Conservation (phyloP, 2,888 invertebrate genomes). For the Itoplectis maculator region DNA sequence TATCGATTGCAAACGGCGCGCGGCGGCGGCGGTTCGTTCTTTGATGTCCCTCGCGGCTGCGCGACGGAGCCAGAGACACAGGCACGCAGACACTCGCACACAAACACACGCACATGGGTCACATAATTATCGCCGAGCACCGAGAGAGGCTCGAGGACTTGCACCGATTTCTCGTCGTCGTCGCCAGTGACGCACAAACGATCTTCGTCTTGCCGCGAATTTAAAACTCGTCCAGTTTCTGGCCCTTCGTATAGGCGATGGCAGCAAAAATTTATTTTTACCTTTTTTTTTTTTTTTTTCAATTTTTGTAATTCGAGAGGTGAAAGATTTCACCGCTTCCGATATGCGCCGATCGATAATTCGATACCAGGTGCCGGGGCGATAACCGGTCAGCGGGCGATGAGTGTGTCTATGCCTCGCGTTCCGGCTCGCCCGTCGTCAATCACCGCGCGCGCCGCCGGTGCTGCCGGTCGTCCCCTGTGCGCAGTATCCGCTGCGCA, state of each 20-base stretch:
- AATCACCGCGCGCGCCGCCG: constrained; percentile 18
- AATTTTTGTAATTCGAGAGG: too few species aligned
- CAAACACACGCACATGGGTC: constrained; percentile 19
- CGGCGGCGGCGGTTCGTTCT: constrained; percentile 51
- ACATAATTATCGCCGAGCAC: constrained; percentile 61
- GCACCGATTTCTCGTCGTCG: constrained; percentile 53
- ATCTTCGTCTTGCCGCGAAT: too few species aligned
- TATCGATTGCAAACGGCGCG: constrained; percentile 64
- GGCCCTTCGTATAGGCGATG: constrained; percentile 12
- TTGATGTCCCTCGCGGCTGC: constrained; percentile 50
- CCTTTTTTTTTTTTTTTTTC: not conserved
- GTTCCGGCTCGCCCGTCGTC: constrained; percentile 34
- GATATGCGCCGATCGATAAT: not conserved
- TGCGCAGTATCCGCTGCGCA: constrained; percentile 27
- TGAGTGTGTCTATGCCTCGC: not conserved
- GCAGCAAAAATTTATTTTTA: not conserved
- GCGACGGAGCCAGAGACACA: constrained; percentile 22
- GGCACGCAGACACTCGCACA: not conserved
- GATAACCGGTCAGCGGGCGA: constrained; percentile 23
- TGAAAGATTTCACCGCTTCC: not conserved
- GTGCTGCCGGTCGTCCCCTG: not conserved
- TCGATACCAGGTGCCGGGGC: not conserved
- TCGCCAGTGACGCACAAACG: not conserved
- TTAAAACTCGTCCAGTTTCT: constrained; percentile 27
- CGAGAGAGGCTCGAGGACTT: constrained; percentile 34